These are phyloP conservation scores for Fulica atra DNA, from an alignment of 2,113 vertebrate species.

Conservation along the genomic window DNA sequence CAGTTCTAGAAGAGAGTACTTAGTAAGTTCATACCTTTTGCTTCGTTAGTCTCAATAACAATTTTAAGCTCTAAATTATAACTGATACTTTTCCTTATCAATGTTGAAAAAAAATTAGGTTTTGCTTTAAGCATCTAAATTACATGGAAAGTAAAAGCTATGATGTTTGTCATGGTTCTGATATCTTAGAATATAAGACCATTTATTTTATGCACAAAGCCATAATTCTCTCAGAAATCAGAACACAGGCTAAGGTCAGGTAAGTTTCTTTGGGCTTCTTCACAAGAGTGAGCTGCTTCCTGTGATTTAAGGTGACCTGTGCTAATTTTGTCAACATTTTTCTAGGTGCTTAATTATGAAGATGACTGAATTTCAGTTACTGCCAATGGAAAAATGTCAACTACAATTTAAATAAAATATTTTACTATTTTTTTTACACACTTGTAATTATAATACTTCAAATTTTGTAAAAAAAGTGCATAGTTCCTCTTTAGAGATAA, in stretches of 20 bases:
- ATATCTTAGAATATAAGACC: fast-evolving
- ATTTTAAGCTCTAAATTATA: background rate
- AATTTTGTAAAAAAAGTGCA: background rate
- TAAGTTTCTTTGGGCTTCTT: background rate
- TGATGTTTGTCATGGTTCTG: background rate
- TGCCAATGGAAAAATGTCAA: background rate
- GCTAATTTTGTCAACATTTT: background rate
- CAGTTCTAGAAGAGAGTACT: background rate
- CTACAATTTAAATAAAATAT: background rate
- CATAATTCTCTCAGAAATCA: background rate
- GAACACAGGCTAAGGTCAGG: background rate
- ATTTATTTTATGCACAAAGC: background rate
- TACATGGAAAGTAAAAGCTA: fast-evolving
- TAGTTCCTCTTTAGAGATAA: background rate
- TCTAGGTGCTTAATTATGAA: background rate
- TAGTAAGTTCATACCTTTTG: background rate
- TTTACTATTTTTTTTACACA: background rate
- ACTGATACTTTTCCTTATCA: background rate
- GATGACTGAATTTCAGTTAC: background rate
- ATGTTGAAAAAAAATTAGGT: background rate
- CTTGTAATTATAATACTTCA: background rate
- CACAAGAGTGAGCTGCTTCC: background rate
- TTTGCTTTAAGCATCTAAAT: background rate
- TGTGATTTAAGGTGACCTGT: background rate
- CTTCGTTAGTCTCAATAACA: background rate